These are phyloP conservation scores for Anoplolepis gracilipes DNA, from an alignment of 1,140 invertebrate species.

Conservation along the genomic window DNA sequence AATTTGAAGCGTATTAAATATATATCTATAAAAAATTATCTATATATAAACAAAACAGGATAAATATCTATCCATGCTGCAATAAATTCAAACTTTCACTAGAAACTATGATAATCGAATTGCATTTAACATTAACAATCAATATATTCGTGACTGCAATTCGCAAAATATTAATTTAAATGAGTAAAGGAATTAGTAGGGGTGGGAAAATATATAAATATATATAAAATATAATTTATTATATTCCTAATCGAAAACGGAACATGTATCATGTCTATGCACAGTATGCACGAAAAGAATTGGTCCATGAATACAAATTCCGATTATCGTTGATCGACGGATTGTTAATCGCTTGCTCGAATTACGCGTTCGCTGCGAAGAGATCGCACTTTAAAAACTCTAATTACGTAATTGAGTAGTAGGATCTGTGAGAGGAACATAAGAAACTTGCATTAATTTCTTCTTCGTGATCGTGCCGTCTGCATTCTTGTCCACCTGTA, in stretches of 20 bases:
- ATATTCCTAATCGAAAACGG: slow-evolving; percentile 8
- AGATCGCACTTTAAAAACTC: slow-evolving; percentile 38
- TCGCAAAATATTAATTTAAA: background rate
- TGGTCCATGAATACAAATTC: slow-evolving; percentile 10
- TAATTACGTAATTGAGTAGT: slow-evolving; percentile 77
- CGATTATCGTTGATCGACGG: background rate
- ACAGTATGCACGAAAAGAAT: background rate
- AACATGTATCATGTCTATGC: background rate
- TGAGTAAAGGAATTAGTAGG: slow-evolving; percentile 2
- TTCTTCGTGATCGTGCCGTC: slow-evolving; percentile 78
- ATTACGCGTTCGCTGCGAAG: background rate
- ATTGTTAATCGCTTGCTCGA: background rate
- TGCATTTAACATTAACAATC: no score
- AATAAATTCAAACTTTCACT: background rate
- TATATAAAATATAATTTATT: slow-evolving; percentile 68
- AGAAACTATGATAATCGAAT: background rate
- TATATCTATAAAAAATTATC: no score
- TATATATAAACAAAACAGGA: background rate
- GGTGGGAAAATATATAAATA: no score
- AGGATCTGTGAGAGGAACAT: slow-evolving; percentile 83
- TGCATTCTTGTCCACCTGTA: slow-evolving; percentile 82
- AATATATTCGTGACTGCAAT: background rate
- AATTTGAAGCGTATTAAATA: background rate
- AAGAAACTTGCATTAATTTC: slow-evolving; percentile 83
- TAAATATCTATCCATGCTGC: background rate